Conservation (phyloP, 1,140 invertebrate genomes). For the Trichonephila inaurata region DNA sequence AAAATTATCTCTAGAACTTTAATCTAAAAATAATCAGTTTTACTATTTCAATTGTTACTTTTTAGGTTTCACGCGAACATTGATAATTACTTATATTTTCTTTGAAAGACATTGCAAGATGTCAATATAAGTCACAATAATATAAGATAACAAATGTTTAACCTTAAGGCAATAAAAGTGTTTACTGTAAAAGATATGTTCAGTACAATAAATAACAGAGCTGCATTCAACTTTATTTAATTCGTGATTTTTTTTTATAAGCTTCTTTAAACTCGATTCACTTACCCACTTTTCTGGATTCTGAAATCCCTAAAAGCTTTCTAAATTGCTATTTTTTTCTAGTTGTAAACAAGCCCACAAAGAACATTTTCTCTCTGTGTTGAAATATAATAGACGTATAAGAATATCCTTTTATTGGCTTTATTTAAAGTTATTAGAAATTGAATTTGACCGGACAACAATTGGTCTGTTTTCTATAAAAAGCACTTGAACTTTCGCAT, state of each 20-base stretch:
- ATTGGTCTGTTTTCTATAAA: not conserved
- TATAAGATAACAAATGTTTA: too few species aligned
- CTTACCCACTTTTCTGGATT: not conserved
- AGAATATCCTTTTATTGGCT: not conserved
- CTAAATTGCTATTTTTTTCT: not conserved
- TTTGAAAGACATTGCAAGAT: too few species aligned
- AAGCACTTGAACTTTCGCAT: not conserved
- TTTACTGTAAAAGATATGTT: too few species aligned
- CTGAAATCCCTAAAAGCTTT: not conserved
- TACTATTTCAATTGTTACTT: too few species aligned
- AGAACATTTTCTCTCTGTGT: not conserved
- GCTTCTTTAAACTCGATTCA: not conserved
- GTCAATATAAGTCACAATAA: too few species aligned
- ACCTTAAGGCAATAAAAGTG: too few species aligned
- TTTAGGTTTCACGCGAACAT: too few species aligned
- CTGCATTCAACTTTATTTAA: too few species aligned
- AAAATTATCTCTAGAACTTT: too few species aligned
- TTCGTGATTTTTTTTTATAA: not conserved
- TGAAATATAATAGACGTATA: not conserved
- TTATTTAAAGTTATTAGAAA: conserved; percentile 13
- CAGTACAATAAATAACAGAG: too few species aligned
- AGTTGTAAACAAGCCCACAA: not conserved
- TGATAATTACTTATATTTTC: too few species aligned
- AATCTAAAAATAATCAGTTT: too few species aligned
- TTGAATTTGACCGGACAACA: not conserved